Conservation (phyloP, 1,140 invertebrate genomes). For the Drosophila nasuta region DNA sequence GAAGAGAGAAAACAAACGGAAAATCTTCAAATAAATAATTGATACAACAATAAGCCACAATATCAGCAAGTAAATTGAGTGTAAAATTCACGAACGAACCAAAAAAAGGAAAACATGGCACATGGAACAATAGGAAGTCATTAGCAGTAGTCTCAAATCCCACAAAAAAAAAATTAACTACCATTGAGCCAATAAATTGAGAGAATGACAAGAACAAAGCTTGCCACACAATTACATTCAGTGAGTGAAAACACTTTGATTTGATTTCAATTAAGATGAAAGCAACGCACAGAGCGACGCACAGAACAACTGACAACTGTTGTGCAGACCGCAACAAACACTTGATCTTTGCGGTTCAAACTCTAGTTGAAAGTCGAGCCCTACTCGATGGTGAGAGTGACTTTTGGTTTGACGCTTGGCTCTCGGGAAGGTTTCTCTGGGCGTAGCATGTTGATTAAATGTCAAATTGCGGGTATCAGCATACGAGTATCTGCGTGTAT, state of each 20-base stretch:
- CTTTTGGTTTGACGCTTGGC: conserved; percentile 6
- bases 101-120: not conserved
- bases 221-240: conserved; percentile 73
- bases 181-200: conserved; percentile 34
- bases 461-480: conserved; percentile 71
- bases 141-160: conserved; percentile 50
- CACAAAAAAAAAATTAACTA: conserved; percentile 16
- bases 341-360: conserved; percentile 40
- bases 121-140: conserved; percentile 68
- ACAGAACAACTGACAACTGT: conserved; percentile 39
- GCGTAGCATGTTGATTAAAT: conserved; percentile 68
- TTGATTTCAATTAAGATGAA: conserved; percentile 83
- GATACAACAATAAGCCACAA: conserved; percentile 68
- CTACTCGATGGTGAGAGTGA: conserved; percentile 28
- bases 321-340: conserved; percentile 49
- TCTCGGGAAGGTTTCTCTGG: conserved; percentile 3
- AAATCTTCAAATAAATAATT: conserved; percentile 72
- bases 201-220: conserved; percentile 37
- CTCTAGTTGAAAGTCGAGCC: conserved; percentile 11
- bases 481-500: conserved; percentile 47
- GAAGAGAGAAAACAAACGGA: conserved; percentile 25
- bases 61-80: conserved; percentile 60
- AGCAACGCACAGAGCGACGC: conserved; percentile 45
- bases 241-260: conserved; percentile 79
- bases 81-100: conserved; percentile 57